Evolutionary conservation across 1,140 invertebrate genomes (phyloP), one percentile per base, ranked within the genome.

Genomic region (Atopsyche davidsoni): DNA sequence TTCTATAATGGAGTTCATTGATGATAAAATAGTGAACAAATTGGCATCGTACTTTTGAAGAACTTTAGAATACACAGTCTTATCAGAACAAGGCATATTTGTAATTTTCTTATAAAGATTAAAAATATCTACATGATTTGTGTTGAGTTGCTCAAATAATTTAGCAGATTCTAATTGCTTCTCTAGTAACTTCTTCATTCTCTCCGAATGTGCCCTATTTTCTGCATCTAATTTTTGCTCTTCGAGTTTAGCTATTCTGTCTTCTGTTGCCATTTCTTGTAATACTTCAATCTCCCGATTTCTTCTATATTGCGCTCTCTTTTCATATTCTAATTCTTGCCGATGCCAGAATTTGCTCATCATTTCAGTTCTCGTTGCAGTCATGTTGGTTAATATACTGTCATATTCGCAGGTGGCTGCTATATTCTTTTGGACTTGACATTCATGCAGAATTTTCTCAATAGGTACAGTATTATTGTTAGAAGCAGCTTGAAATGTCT

Each of bases 1-100:
- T 38, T 76, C 70, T 54, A 75, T 69, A 32, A 82, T 67, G 14
- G 59, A 35, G 40, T 73, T 72, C 45, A 80, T 75, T 46, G 66
- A 69, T 22, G 44, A 50, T 17, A 70, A 57, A n/a, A 70, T 59
- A 35, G 57, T 59, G 35, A 65, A 62, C 19, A 72, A 60, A 28
- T 53, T 46, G 21, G 51, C 40, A 36, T 64, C 56, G 58, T 65
- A 67, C 50, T 68, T 70, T n/a, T 66, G 58, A 52, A 57, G 60
- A 6, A 66, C 55, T 32, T 58, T 53, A 49, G 64, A 62, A n/a
- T 56, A 63, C 14, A 59, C 9, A 16, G 60, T 59, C 45, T 57
- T 43, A 46, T 72, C 63, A 31, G 49, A 60, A 45, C 65, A 61
- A 14, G 62, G 40, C 3, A 70, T 45, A 51, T 62, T 59, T 10